These are phyloP conservation scores for Callospermophilus lateralis DNA, from an alignment of 2,113 vertebrate genomes.

Conservation along the genomic window DNA sequence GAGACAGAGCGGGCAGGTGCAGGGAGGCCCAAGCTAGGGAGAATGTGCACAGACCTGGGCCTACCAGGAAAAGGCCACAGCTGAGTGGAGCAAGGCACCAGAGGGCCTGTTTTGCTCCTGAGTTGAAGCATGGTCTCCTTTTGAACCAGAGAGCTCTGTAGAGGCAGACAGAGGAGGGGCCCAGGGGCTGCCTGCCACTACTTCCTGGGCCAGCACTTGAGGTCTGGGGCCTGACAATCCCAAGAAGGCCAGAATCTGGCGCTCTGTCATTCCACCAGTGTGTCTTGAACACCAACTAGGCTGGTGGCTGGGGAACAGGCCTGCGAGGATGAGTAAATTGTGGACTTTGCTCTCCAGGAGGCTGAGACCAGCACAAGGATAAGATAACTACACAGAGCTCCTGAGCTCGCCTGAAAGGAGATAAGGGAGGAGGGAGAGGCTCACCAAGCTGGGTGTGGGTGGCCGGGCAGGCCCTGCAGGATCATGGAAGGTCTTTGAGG, in stretches of 20 bases:
- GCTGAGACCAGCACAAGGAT: background rate
- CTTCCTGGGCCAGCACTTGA: background rate
- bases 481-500: fast-evolving
- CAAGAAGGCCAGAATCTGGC: background rate
- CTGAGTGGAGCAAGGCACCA: background rate
- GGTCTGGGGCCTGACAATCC: background rate
- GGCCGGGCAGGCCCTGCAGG: background rate
- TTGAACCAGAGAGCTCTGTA: background rate
- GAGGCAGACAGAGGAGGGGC: background rate
- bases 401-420: background rate
- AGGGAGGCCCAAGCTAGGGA: background rate
- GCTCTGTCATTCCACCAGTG: background rate
- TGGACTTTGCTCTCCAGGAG: conserved; percentile 59
- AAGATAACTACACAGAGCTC: conserved; percentile 30
- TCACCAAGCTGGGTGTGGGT: fast-evolving
- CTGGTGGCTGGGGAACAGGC: background rate
- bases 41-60: background rate
- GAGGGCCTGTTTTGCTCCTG: background rate
- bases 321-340: background rate
- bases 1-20: too few species aligned
- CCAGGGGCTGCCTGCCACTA: background rate
- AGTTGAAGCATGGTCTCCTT: background rate
- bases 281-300: background rate
- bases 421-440: conserved; percentile 8
- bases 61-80: background rate